These are phyloP conservation scores for Mallotus villosus DNA, from an alignment of 2,797 vertebrate genomes.

Conservation along the genomic window DNA sequence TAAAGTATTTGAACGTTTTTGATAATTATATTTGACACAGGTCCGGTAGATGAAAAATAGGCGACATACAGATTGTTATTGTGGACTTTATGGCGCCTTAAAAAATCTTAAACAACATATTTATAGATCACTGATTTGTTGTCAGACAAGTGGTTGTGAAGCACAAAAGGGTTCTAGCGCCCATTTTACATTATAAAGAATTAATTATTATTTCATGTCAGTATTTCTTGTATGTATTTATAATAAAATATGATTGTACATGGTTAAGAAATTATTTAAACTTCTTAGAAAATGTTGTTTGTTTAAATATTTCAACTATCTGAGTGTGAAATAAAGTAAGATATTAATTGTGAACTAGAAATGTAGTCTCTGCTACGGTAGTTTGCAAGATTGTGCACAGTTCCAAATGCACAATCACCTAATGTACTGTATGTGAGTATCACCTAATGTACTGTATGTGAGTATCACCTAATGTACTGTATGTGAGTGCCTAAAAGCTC, in stretches of 20 bases:
- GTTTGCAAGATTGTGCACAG: neutral
- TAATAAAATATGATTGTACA: too few relatives aligned
- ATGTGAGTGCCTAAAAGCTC: neutral
- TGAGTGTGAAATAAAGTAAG: constrained; percentile 4
- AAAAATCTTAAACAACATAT: neutral
- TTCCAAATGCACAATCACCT: neutral
- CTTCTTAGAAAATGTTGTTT: too few relatives aligned
- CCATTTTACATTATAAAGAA: too few relatives aligned
- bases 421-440: too few relatives aligned
- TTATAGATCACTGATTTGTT: neutral
- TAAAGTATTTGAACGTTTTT: neutral
- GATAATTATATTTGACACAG: neutral
- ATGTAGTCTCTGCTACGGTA: neutral
- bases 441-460: too few relatives aligned
- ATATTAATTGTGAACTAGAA: neutral
- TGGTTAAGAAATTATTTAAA: too few relatives aligned
- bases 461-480: neutral
- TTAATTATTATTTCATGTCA: too few relatives aligned
- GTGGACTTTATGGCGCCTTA: neutral
- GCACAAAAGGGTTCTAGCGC: too few relatives aligned
- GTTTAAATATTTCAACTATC: neutral
- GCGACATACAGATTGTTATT: neutral
- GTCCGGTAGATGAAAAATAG: neutral
- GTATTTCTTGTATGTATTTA: too few relatives aligned
- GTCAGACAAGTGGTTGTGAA: too few relatives aligned